Evolutionary conservation across 2,797 vertebrate genomes (phyloP).

Genomic region (Poeciliopsis turneri): DNA sequence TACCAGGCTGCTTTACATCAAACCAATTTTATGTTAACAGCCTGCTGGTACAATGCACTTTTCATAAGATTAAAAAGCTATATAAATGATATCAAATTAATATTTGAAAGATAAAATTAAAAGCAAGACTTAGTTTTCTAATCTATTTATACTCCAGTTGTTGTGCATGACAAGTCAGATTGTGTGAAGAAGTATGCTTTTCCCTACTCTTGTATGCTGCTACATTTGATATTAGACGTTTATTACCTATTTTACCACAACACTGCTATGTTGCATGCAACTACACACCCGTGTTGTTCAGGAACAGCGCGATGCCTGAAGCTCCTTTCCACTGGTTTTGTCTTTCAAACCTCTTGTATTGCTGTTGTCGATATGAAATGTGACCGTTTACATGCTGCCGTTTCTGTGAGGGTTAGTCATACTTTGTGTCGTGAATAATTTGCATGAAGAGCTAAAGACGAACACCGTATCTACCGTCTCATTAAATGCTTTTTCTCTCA

Average conservation of each 20-base stretch:
- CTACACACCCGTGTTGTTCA: constrained; percentile 22
- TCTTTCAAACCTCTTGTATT: constrained; percentile 16
- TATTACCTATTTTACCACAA: constrained; percentile 21
- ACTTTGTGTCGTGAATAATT: constrained; percentile 16
- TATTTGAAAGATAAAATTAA: constrained; percentile 25
- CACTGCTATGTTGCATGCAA: constrained; percentile 41
- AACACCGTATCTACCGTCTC: not conserved
- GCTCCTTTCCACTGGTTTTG: constrained; percentile 19
- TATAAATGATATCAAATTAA: not conserved
- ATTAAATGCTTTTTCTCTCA: constrained; percentile 34
- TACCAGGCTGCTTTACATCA: not conserved
- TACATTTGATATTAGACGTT: constrained; percentile 40
- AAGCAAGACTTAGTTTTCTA: constrained; percentile 54
- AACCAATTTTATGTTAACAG: not conserved
- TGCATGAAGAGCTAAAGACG: not conserved
- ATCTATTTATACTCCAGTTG: constrained; percentile 35
- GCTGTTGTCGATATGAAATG: constrained; percentile 1
- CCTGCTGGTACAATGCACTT: constrained; percentile 20
- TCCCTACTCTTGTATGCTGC: constrained; percentile 25
- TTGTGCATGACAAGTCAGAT: constrained; percentile 23
- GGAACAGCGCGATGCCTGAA: not conserved
- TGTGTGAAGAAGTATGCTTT: constrained; percentile 1
- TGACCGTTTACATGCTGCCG: constrained; percentile 31
- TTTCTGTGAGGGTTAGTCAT: constrained; percentile 18
- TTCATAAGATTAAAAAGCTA: constrained; percentile 27